Evolutionary conservation across 1,140 invertebrate genomes (phyloP).

Genomic region (Drosophila seguyi): DNA sequence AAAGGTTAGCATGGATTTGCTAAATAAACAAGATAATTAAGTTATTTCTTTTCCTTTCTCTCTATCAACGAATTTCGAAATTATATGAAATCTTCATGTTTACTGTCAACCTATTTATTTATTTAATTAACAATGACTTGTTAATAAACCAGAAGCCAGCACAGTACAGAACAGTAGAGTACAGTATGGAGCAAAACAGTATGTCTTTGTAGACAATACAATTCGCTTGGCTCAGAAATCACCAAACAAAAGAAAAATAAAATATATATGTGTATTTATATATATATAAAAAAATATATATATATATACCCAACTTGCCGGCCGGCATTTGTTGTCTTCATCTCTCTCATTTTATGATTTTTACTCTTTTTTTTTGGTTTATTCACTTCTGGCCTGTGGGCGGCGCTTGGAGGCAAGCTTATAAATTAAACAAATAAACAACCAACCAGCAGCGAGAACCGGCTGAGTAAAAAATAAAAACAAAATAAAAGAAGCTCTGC

Average conservation of each 20-base stretch:
- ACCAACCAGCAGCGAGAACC: constrained; percentile 55
- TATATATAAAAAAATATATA: not conserved
- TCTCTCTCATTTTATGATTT: not conserved
- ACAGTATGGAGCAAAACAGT: constrained; percentile 21
- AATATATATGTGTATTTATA: not conserved
- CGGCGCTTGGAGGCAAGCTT: constrained; percentile 69
- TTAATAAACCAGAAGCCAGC: constrained; percentile 10
- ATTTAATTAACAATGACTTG: constrained; percentile 31
- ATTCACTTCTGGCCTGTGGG: constrained; percentile 42
- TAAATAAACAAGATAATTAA: not conserved
- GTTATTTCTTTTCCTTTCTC: not conserved
- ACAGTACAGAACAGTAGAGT: constrained; percentile 23
- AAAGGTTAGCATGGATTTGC: not conserved
- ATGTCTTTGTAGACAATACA: constrained; percentile 6
- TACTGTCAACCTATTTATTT: constrained; percentile 37
- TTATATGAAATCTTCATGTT: not conserved
- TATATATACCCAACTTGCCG: constrained; percentile 29
- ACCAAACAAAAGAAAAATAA: constrained; percentile 24
- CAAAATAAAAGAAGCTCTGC: not conserved
- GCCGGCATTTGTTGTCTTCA: constrained; percentile 51
- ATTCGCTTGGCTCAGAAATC: constrained; percentile 17
- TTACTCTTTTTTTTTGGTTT: constrained; percentile 16
- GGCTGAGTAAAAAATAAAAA: constrained; percentile 1
- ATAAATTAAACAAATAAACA: constrained; percentile 77
- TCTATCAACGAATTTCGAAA: too few species aligned